Conservation (phyloP, 2,888 invertebrate genomes). For the Meliscaeva auricollis region DNA sequence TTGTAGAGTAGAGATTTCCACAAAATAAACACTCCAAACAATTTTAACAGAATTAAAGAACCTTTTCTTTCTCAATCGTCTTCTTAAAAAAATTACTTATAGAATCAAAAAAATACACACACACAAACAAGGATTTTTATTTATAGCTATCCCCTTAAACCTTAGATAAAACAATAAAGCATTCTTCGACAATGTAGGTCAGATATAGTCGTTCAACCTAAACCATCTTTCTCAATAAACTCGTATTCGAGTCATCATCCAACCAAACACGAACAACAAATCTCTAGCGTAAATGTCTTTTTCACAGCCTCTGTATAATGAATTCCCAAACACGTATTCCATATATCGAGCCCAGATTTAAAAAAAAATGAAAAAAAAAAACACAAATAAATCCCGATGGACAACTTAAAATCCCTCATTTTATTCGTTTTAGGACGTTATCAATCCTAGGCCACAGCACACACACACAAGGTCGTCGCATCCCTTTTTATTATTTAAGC, state of each 20-base stretch:
- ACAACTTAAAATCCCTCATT: conserved; percentile 68
- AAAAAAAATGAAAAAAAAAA: conserved; percentile 23
- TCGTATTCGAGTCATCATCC: conserved; percentile 23
- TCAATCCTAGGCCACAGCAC: conserved; percentile 47
- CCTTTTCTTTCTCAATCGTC: background rate
- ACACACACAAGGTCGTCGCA: conserved; percentile 37
- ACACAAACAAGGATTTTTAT: conserved; percentile 21
- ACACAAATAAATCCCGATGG: conserved; percentile 58
- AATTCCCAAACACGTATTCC: conserved; percentile 41
- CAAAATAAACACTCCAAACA: conserved; percentile 28
- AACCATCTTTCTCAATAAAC: conserved; percentile 36
- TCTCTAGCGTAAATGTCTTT: conserved; percentile 24
- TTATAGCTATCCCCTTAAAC: background rate
- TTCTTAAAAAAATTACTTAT: background rate
- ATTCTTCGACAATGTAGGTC: conserved; percentile 34
- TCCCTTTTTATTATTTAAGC: conserved; percentile 63
- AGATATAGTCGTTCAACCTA: conserved; percentile 35
- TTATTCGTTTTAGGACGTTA: conserved; percentile 57
- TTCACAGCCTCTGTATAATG: conserved; percentile 17
- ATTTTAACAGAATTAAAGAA: conserved; percentile 29
- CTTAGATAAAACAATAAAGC: conserved; percentile 35
- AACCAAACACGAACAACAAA: conserved; percentile 21
- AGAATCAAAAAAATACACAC: background rate
- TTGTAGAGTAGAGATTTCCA: background rate
- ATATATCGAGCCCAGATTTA: conserved; percentile 26